phyloP scores from a whole-genome alignment of 2,797 vertebrate species.

The Masticophis lateralis region DNA sequence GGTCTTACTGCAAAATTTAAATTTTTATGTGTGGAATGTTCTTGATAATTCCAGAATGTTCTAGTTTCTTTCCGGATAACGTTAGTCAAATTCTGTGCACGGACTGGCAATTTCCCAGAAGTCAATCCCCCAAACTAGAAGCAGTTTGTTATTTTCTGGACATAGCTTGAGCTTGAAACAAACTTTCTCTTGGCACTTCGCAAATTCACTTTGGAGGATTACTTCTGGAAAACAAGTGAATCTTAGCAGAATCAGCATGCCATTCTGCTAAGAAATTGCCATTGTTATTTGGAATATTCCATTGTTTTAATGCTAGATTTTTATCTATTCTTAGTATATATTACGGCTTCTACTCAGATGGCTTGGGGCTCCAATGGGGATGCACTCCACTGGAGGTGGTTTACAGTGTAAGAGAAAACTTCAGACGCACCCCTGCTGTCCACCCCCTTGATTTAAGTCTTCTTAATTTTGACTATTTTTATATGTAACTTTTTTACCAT shows the following conservation, averaged over 20 bases:
- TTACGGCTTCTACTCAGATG: not conserved
- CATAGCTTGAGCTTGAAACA: not conserved
- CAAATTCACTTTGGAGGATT: not conserved
- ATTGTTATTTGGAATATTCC: not conserved
- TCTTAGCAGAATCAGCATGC: not conserved
- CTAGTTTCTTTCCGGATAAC: not conserved
- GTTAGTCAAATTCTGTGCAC: not conserved
- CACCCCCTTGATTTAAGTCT: not conserved
- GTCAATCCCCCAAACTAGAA: not conserved
- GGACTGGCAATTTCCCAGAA: not conserved
- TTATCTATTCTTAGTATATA: not conserved
- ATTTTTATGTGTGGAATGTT: not conserved
- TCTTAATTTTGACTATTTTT: not conserved
- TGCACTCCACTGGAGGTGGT: not conserved
- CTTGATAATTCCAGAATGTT: not conserved
- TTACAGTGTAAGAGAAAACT: not conserved
- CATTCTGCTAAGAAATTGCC: not conserved
- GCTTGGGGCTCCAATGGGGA: not conserved
- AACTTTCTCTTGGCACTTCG: not conserved
- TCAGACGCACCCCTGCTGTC: too few relatives aligned
- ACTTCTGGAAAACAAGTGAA: not conserved
- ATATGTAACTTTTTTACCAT: not conserved
- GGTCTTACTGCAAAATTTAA: not conserved
- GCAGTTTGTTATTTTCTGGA: not conserved
- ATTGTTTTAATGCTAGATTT: not conserved